Base-by-base conservation (phyloP, 1,140 invertebrate genomes). In the Ceratina calcarata region DNA sequence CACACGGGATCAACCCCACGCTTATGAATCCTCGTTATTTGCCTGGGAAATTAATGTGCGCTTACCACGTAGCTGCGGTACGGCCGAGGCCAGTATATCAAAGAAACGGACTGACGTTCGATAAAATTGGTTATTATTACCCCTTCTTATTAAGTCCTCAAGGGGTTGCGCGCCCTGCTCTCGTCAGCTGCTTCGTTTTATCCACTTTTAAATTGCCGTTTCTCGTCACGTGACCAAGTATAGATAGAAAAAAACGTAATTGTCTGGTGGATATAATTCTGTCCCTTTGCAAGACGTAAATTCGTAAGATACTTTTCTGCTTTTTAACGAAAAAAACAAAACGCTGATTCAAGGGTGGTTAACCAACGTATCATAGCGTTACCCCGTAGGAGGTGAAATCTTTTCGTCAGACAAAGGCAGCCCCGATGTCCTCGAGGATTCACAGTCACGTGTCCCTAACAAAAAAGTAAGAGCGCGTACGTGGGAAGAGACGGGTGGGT, bases 351-450 rank as follows among this genome's bases (percentile, higher is more conserved):
- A 18, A 55, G n/a, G 53, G 24, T 67, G 71, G 71, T 62, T 66
- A 71, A 62, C 62, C 70, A 32, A 58, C n/a, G 24, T 8, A 55
- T 20, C 16, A 20, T 6, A 61, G 53, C 55, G 61, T 51, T 13
- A 32, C 80, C 61, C 62, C 71, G 62, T 67, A 8, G 32, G 6
- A 53, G 71, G 68, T 72, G 81, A 68, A 81, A 81, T 84, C 73
- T 64, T 74, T n/a, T 24, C 64, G 58, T 53, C 53, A 22, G 71
- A 78, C 74, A 77, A 73, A 75, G 60, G 24, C 57, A 37, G 64
- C 20, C 71, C 61, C 75, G 68, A 82, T 77, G 84, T 85, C 84
- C 85, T 51, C 72, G 77, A 86, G 85, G 85, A 86, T 74, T 70
- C 83, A 66, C 69, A 78, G 81, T 83, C 78, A 81, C 84, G 85